Evolutionary conservation across 2,797 vertebrate species (phyloP).

Genomic region (Nothura maculosa): DNA sequence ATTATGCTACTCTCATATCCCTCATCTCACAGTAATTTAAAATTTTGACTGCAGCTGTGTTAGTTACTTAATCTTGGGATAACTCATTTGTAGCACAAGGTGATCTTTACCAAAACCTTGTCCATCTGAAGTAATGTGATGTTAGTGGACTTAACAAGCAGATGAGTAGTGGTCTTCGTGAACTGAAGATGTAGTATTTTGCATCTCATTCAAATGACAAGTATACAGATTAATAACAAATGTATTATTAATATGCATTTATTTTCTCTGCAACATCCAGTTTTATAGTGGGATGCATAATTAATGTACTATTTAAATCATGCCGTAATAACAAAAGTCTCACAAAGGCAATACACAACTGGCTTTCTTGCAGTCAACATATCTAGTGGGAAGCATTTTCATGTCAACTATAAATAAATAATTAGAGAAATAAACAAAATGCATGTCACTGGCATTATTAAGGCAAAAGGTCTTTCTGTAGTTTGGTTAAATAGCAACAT

Average conservation of each 20-base stretch:
- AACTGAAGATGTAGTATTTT: conserved; percentile 55
- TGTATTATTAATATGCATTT: conserved; percentile 81
- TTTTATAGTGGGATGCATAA: conserved; percentile 82
- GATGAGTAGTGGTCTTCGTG: not conserved
- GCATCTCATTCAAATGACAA: conserved; percentile 71
- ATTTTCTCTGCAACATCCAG: conserved; percentile 74
- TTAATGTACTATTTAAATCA: conserved; percentile 81
- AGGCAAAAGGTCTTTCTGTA: conserved; percentile 62
- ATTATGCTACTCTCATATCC: not conserved
- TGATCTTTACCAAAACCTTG: not conserved
- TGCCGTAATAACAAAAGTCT: conserved; percentile 76
- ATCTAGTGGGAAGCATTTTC: conserved; percentile 74
- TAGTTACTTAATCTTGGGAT: not conserved
- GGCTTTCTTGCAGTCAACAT: conserved; percentile 63
- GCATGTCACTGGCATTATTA: conserved; percentile 70
- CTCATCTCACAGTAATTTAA: not conserved
- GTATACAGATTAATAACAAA: conserved; percentile 78
- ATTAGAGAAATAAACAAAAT: conserved; percentile 72
- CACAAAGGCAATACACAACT: conserved; percentile 70
- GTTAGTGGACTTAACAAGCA: conserved; percentile 42
- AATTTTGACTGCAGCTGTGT: not conserved
- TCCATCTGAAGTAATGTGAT: not conserved
- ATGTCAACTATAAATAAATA: conserved; percentile 76
- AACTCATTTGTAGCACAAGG: not conserved
- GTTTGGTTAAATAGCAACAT: conserved; percentile 67